A percentile compares a stretch with the other conserved stretches of the same genome.
Conservation (phyloP, 1,140 invertebrate genomes). For the Triops cancriformis region DNA sequence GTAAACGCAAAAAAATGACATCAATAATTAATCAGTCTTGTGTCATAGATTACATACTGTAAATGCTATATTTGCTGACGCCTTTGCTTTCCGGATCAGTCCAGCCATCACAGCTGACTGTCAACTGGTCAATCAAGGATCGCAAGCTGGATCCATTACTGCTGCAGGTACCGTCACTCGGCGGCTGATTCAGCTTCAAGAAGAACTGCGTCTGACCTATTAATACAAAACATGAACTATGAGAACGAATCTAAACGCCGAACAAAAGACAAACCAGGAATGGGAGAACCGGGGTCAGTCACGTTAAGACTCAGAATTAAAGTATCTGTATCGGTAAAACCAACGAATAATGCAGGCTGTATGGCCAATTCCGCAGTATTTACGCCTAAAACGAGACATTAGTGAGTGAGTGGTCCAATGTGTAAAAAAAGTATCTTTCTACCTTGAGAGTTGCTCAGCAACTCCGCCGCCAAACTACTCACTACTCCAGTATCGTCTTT, state of each 20-base stretch:
- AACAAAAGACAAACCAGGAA: conserved; percentile 9
- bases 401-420: neutral
- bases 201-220: conserved; percentile 31
- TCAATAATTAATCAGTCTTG: neutral
- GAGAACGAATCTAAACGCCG: neutral
- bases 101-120: conserved; percentile 34
- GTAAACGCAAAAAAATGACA: conserved; percentile 23
- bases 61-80: conserved; percentile 28
- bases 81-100: conserved; percentile 34
- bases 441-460: neutral
- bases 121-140: conserved; percentile 35
- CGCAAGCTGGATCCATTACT: conserved; percentile 15
- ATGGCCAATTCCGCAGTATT: conserved; percentile 21
- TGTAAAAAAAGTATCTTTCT: too few species aligned
- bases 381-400: neutral
- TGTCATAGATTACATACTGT: conserved; percentile 24
- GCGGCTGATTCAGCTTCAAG: conserved; percentile 37
- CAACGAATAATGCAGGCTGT: neutral
- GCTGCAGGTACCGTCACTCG: conserved; percentile 33
- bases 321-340: neutral
- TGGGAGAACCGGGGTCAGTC: neutral
- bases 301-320: conserved; percentile 24
- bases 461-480: neutral
- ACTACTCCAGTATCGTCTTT: neutral
- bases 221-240: neutral